These are phyloP conservation scores for Drosophila monieri DNA, from an alignment of 2,888 invertebrate species.

Conservation along the genomic window DNA sequence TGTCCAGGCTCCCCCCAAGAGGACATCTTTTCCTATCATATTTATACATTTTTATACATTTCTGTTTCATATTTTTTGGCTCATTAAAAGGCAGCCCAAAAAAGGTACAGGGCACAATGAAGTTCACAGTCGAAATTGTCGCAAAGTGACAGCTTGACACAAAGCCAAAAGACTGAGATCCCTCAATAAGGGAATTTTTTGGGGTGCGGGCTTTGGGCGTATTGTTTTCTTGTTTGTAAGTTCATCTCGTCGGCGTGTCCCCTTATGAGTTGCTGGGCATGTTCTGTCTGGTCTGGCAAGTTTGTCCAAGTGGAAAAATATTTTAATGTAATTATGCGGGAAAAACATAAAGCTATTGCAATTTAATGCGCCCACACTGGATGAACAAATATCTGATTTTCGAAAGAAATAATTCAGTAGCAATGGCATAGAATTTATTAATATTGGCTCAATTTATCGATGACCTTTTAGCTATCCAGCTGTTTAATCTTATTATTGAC, in stretches of 20 bases:
- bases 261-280: constrained; percentile 1
- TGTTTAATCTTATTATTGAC: constrained; percentile 17
- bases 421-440: background rate
- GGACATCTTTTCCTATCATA: background rate
- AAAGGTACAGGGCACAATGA: constrained; percentile 31
- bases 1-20: constrained; percentile 1
- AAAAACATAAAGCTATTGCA: constrained; percentile 1
- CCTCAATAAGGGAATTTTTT: constrained; percentile 11
- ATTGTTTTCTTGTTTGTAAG: constrained; percentile 17
- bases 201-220: background rate
- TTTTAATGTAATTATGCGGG: constrained; percentile 30
- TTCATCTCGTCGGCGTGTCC: constrained; percentile 20
- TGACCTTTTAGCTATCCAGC: background rate
- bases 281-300: constrained; percentile 16
- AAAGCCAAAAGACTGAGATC: constrained; percentile 38
- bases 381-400: background rate
- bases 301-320: constrained; percentile 36
- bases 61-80: constrained; percentile 40
- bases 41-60: constrained; percentile 22
- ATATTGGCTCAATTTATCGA: constrained; percentile 25
- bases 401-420: background rate
- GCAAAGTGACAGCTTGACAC: constrained; percentile 37
- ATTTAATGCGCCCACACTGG: background rate
- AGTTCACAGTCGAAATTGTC: constrained; percentile 36
- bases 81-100: constrained; percentile 27